Base-by-base conservation (phyloP, 2,888 invertebrate species). In the Pseudococcus longispinus region DNA sequence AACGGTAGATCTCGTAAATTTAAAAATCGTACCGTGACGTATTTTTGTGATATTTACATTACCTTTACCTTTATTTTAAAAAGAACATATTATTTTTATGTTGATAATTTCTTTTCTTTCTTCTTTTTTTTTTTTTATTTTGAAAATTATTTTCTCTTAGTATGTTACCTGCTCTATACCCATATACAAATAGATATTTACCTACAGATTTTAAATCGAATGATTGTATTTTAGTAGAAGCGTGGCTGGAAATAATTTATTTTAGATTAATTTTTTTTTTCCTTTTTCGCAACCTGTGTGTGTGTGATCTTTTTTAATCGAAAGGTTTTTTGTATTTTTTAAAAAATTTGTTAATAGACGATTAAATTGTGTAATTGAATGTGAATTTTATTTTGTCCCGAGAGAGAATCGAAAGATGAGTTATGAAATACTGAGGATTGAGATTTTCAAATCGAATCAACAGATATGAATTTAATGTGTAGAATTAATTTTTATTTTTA, bases 21-120 rank as follows among this genome's bases (percentile, higher is more conserved):
- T 80, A 80, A 80, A 70, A 80, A 80, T 80, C 77, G 15, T 83
- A 83, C 83, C 83, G 83, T 83, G 83, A 83, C 83, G 51, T 83
- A 83, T 83, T 51, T 83, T 51, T 83, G 83, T 83, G 83, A 83
- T 83, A 83, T 83, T 60, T 55, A 51, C 55, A 55, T 83, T 83
- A 83, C 46, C 83, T 83, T 83, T 51, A 42, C 37, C 37, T 37
- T 37, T 46, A 20, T 83, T 46, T 83, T 83, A 80, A 42, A 80
- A 80, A 80, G 42, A 80, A 80, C 37, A 42, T 42, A 80, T 70
- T 70, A 70, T 80, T 80, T 42, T 80, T 80, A 80, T 80, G 77
- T 80, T 80, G 77, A 80, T 80, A 42, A 80, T 42, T 26, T 37
- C 37, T 5, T 37, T 37, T 37, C 9, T 42, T 26, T 37, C 37